Percentiles rank a stretch among this genome's conserved stretches.
Evolutionary conservation across 2,113 vertebrate genomes (phyloP).

Genomic region (Atrichornis clamosus): DNA sequence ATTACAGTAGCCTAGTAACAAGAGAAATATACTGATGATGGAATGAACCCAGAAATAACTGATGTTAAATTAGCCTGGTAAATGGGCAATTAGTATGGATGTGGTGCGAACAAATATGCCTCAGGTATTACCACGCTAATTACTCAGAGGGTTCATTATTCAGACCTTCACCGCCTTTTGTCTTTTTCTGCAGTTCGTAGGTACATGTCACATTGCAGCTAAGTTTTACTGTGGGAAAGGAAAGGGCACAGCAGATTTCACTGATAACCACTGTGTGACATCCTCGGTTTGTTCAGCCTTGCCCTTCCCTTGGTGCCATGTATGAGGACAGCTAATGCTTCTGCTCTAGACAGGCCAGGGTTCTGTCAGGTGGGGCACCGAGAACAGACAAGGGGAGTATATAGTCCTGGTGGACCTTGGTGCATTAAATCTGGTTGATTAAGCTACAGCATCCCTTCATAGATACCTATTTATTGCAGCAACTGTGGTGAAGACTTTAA

Average conservation of each 20-base stretch:
- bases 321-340: not conserved
- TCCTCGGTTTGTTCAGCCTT: not conserved
- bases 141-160: constrained; percentile 16
- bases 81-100: constrained; percentile 23
- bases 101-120: constrained; percentile 7
- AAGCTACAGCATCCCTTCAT: not conserved
- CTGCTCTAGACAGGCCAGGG: not conserved
- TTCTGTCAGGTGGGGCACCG: not conserved
- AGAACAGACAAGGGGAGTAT: not conserved
- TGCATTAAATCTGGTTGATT: not conserved
- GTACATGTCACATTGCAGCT: not conserved
- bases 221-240: not conserved
- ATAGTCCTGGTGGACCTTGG: not conserved
- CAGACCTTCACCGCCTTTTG: not conserved
- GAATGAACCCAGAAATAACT: constrained; percentile 51
- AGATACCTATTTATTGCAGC: not conserved
- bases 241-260: not conserved
- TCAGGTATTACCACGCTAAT: constrained; percentile 46
- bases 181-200: not conserved
- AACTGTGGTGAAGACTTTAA: not conserved
- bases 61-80: constrained; percentile 29
- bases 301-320: not conserved
- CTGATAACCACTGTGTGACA: not conserved
- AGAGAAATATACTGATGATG: constrained; percentile 2
- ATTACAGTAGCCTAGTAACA: constrained; percentile 39